Evolutionary conservation across 2,113 vertebrate species (phyloP), one percentile per base, ranked within the genome.

Genomic region (Percina caprodes): DNA sequence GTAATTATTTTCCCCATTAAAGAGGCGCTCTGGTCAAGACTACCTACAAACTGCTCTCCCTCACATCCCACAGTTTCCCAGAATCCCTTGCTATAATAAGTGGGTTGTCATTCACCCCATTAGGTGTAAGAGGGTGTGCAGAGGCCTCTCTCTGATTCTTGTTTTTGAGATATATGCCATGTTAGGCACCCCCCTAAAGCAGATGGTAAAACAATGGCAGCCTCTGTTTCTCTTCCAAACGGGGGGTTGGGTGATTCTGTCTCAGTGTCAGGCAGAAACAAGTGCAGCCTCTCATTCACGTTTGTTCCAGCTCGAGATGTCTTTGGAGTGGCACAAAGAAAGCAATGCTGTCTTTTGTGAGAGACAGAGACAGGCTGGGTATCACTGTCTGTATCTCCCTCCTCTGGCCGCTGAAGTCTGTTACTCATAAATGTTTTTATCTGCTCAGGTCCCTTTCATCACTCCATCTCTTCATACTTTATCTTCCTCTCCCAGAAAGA

Each of bases 171-270:
- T 86, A 74, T 74, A 82, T 79, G 66, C 80, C 46, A 68, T 90
- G 87, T 91, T 82, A 61, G 69, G 65, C 66, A 23, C 69, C 55
- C 72, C 3, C 49, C 46, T 19, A 18, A 51, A 81, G 77, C 88
- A 78, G 82, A 80, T 60, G 54, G 71, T 83, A 77, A 89, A 91
- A 95, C 93, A 95, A 95, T 88, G 91, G 51, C 51, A 24, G 33
- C 70, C 94, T 92, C 89, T 95, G 95, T 95, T 42, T 76, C 61
- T 65, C 83, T 56, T 66, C 67, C 66, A 72, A 66, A 77, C 65
- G 33, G 45, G 86, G 85, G 83, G 69, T 58, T 58, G 87, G 75
- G 66, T 75, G 80, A 67, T 74, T 82, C 74, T 66, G 81, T 76
- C 58, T 88, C 59, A 26, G 58, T 46, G 45, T 78, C 42, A 71